Evolutionary conservation across 2,797 vertebrate genomes (phyloP).

Genomic region (Catamblyrhynchus diadema): DNA sequence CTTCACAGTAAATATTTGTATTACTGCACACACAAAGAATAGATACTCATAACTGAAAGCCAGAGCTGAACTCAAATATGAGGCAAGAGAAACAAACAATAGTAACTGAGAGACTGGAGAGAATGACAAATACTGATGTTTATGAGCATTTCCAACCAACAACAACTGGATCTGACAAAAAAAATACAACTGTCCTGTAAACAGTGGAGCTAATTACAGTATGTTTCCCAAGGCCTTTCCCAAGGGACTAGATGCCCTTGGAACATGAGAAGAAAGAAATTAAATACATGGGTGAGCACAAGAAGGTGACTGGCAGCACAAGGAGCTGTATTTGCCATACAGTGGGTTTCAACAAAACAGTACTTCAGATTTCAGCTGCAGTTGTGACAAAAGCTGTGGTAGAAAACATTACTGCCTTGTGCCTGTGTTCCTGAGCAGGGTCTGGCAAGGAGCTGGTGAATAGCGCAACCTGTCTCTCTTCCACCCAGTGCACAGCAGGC

Average conservation of each 20-base stretch:
- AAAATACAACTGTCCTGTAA: neutral
- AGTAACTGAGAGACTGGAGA: neutral
- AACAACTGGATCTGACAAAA: neutral
- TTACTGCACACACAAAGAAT: neutral
- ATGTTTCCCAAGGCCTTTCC: neutral
- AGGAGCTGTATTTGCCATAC: rapidly evolving
- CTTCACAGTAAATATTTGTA: neutral
- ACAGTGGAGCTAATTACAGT: neutral
- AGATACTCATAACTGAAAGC: neutral
- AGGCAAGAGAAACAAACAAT: neutral
- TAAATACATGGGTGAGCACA: neutral
- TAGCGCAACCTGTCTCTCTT: neutral
- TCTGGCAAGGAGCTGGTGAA: neutral
- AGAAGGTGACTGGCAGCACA: neutral
- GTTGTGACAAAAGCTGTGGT: neutral
- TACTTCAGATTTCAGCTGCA: neutral
- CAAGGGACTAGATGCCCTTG: neutral
- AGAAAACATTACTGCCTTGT: neutral
- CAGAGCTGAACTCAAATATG: neutral
- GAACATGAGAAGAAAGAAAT: neutral
- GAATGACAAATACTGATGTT: neutral
- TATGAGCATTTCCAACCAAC: neutral
- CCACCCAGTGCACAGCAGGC: rapidly evolving
- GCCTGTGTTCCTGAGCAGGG: neutral
- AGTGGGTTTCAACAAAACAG: neutral